These are phyloP conservation scores for Drosophila malerkotliana DNA, from an alignment of 1,140 invertebrate genomes.

Conservation along the genomic window DNA sequence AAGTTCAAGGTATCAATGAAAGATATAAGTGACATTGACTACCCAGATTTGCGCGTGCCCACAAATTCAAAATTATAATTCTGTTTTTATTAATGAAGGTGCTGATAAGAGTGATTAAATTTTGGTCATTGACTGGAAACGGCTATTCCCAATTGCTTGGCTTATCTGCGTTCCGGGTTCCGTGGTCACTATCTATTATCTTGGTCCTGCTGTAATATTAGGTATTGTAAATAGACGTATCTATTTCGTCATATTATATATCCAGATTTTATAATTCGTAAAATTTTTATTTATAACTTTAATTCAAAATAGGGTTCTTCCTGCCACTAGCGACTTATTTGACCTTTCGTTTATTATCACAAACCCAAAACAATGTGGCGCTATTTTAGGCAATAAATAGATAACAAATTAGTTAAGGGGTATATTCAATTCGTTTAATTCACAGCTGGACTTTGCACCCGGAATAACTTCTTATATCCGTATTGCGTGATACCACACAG, in stretches of 20 bases:
- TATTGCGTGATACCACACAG: conserved; percentile 2
- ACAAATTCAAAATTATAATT: neutral
- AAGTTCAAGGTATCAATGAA: conserved; percentile 50
- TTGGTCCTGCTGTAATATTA: conserved; percentile 7
- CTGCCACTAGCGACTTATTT: neutral
- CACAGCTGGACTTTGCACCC: conserved; percentile 20
- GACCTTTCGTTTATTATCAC: neutral
- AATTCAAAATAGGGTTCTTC: neutral
- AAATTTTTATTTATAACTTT: conserved; percentile 1
- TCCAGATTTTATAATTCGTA: neutral
- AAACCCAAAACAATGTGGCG: neutral
- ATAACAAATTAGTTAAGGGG: neutral
- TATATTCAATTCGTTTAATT: neutral
- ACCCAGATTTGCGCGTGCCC: neutral
- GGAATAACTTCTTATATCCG: conserved; percentile 5
- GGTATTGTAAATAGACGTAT: neutral
- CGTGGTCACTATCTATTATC: neutral
- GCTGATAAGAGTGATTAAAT: conserved; percentile 35
- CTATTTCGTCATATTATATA: neutral
- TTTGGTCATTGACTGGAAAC: conserved; percentile 18
- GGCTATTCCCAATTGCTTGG: conserved; percentile 16
- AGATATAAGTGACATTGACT: conserved; percentile 36
- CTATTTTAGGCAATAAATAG: neutral
- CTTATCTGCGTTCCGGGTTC: conserved; percentile 20
- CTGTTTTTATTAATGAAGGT: neutral